These are phyloP conservation scores for Eupristina koningsbergeri DNA, from an alignment of 1,140 invertebrate species.

Conservation along the genomic window DNA sequence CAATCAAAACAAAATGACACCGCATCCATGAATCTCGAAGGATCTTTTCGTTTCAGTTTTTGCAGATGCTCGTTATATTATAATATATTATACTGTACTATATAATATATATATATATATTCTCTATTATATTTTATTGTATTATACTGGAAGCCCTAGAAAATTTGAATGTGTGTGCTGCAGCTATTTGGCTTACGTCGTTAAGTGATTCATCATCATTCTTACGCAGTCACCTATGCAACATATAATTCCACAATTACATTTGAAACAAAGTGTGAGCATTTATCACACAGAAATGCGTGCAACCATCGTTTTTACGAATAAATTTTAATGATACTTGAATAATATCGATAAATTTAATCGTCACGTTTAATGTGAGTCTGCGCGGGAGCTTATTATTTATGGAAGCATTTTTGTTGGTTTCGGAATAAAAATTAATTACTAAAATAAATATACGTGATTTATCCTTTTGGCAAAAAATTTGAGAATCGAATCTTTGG, in stretches of 20 bases:
- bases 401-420: not conserved
- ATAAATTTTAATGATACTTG: too few species aligned
- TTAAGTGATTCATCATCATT: conserved; percentile 6
- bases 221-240: not conserved
- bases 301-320: too few species aligned
- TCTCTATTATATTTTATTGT: too few species aligned
- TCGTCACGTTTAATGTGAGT: not conserved
- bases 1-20: conserved; percentile 17
- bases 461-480: not conserved
- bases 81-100: too few species aligned
- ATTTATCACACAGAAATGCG: not conserved
- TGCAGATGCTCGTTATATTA: conserved; percentile 24
- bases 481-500: not conserved
- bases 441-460: not conserved
- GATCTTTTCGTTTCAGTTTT: conserved; percentile 29
- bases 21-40: not conserved
- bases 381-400: not conserved
- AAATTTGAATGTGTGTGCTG: not conserved
- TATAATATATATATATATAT: too few species aligned
- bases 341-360: too few species aligned
- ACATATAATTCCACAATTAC: not conserved
- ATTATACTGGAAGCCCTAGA: not conserved
- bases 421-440: not conserved
- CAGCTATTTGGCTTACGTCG: conserved; percentile 28
- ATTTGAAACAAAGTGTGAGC: not conserved